Conservation (phyloP, 1,140 invertebrate species). For the Bicyclus anynana region DNA sequence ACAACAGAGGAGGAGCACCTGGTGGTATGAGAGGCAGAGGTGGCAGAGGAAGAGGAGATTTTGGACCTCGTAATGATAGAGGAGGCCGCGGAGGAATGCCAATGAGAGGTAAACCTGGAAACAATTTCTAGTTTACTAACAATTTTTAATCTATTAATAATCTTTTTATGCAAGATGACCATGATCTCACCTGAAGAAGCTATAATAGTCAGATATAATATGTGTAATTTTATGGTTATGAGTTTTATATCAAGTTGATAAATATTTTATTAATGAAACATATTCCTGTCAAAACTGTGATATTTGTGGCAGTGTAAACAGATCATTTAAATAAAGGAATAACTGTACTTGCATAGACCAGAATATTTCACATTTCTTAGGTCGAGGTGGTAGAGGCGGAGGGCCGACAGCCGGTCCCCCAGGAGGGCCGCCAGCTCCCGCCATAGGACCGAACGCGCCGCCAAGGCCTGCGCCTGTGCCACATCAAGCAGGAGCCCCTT, state of each 20-base stretch:
- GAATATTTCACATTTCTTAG: slow-evolving; percentile 10
- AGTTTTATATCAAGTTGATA: too few relatives aligned
- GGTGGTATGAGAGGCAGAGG: slow-evolving; percentile 62
- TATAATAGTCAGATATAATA: too few relatives aligned
- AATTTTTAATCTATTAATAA: too few relatives aligned
- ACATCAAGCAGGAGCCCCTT: slow-evolving; percentile 26
- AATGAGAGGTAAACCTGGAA: slow-evolving; percentile 51
- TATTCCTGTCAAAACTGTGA: too few relatives aligned
- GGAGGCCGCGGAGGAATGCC: slow-evolving; percentile 58
- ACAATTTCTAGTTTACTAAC: too few relatives aligned
- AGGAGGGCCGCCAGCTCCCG: slow-evolving; percentile 27
- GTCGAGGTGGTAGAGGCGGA: slow-evolving; percentile 51
- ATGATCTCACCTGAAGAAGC: too few relatives aligned
- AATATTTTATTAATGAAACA: too few relatives aligned
- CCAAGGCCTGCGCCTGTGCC: slow-evolving; percentile 29
- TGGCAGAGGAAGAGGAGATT: slow-evolving; percentile 59
- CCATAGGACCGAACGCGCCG: slow-evolving; percentile 24
- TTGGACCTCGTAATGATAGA: slow-evolving; percentile 52
- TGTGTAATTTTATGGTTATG: too few relatives aligned
- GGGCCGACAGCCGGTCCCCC: slow-evolving; percentile 32
- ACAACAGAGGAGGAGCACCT: slow-evolving; percentile 60
- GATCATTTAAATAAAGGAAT: too few relatives aligned
- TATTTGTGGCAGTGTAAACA: too few relatives aligned
- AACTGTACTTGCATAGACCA: too few relatives aligned
- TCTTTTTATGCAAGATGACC: too few relatives aligned